Evolutionary conservation across 2,888 invertebrate genomes (phyloP).

Genomic region (Miltochrista miniata): DNA sequence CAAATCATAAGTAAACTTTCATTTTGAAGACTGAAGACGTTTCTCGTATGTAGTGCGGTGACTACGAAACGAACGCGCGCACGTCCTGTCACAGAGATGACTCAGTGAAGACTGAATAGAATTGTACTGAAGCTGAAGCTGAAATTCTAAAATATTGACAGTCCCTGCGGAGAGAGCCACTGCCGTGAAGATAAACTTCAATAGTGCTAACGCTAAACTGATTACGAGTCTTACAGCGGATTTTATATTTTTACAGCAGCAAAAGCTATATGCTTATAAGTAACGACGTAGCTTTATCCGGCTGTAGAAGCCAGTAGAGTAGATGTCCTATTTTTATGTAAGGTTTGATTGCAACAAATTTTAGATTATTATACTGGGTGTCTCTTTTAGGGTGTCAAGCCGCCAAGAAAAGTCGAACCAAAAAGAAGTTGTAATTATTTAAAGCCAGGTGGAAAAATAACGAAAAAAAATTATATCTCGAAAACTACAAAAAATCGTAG

Average conservation of each 20-base stretch:
- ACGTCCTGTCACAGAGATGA: conserved; percentile 53
- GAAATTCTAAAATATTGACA: conserved; percentile 54
- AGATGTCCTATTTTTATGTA: no score
- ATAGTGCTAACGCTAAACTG: conserved; percentile 63
- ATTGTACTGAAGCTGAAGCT: conserved; percentile 33
- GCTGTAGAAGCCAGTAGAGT: no score
- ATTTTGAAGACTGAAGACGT: conserved; percentile 38
- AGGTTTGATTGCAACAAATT: no score
- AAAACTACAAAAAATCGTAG: no score
- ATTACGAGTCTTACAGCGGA: conserved; percentile 54
- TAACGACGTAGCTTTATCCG: neutral
- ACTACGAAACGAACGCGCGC: conserved; percentile 22
- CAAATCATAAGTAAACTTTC: conserved; percentile 11
- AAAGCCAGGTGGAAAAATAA: no score
- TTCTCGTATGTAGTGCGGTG: conserved; percentile 41
- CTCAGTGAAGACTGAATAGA: conserved; percentile 58
- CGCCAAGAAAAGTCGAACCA: no score
- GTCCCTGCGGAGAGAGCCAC: conserved; percentile 43
- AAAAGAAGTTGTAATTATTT: no score
- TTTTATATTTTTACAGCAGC: conserved; percentile 27
- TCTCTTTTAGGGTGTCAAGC: no score
- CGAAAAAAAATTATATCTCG: no score
- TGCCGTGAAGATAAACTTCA: conserved; percentile 57
- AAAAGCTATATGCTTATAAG: conserved; percentile 25
- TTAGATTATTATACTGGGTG: no score